phyloP scores from a whole-genome alignment of 35 echinoderm and acorn worm species.

The Stichopus chloronotus region DNA sequence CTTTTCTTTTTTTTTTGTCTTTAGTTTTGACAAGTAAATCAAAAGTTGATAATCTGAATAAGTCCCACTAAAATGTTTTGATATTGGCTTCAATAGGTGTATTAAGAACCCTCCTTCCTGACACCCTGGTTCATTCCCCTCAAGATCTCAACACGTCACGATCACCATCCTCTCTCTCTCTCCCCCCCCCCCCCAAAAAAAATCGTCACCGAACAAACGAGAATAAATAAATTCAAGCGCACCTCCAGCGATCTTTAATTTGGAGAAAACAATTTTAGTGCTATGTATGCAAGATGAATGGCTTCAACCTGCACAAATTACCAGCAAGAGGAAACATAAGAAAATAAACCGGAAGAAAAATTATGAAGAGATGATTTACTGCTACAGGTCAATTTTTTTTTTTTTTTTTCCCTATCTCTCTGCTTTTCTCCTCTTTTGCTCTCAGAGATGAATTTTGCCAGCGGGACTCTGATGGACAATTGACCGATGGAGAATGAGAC shows the following conservation, averaged over 20 bases:
- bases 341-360: too few species aligned
- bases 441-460: conserved; percentile 21
- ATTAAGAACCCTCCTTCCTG: too few species aligned
- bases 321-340: not conserved
- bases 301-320: not conserved
- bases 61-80: too few species aligned
- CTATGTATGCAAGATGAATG: not conserved
- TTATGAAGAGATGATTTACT: conserved; percentile 2
- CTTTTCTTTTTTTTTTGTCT: too few species aligned
- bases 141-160: too few species aligned
- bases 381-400: conserved; percentile 44
- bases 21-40: too few species aligned
- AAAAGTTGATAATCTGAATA: too few species aligned
- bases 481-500: not conserved
- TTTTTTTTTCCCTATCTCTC: not conserved
- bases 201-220: not conserved
- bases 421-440: not conserved
- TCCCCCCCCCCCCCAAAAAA: too few species aligned
- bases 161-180: too few species aligned
- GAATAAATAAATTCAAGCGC: not conserved
- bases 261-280: conserved; percentile 45
- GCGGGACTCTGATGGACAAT: conserved; percentile 14
- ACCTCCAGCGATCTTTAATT: conserved; percentile 35
- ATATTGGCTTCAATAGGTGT: too few species aligned
- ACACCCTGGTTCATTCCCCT: too few species aligned